These are phyloP conservation scores for Hyperoodon ampullatus DNA, from an alignment of 2,113 vertebrate species.

Conservation along the genomic window DNA sequence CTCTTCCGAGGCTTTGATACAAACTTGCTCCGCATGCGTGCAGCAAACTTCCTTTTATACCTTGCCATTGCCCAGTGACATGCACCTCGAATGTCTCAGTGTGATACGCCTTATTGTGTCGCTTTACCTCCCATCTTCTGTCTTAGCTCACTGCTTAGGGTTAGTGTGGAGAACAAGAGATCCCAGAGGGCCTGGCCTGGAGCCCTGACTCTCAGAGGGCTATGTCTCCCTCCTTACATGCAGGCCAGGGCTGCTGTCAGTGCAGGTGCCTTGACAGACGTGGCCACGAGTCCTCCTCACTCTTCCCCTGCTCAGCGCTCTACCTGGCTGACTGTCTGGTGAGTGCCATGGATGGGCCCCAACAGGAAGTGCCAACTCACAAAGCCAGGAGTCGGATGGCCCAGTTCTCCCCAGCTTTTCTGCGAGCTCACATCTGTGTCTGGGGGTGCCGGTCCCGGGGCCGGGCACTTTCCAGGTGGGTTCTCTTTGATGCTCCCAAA, in stretches of 20 bases:
- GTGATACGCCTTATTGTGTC: neutral
- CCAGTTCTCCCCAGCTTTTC: neutral
- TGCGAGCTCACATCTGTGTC: accelerated
- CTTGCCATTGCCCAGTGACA: neutral
- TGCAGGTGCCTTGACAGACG: neutral
- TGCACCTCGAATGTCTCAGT: neutral
- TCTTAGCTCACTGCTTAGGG: neutral
- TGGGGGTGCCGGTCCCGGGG: neutral
- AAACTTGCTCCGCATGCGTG: neutral
- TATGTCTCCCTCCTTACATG: neutral
- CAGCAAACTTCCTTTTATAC: neutral
- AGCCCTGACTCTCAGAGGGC: neutral
- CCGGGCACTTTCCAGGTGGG: neutral
- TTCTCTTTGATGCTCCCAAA: neutral
- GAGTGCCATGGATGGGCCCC: neutral
- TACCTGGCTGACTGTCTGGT: neutral
- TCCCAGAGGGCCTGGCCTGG: neutral
- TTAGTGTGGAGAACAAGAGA: neutral
- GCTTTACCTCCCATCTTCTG: neutral
- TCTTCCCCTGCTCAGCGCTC: neutral
- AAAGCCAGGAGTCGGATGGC: neutral
- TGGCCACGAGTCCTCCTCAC: neutral
- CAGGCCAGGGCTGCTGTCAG: neutral
- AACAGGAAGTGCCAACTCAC: neutral
- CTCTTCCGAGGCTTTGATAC: neutral